Conservation (phyloP, 2,888 invertebrate species). For the Caenorhabditis sp. region DNA sequence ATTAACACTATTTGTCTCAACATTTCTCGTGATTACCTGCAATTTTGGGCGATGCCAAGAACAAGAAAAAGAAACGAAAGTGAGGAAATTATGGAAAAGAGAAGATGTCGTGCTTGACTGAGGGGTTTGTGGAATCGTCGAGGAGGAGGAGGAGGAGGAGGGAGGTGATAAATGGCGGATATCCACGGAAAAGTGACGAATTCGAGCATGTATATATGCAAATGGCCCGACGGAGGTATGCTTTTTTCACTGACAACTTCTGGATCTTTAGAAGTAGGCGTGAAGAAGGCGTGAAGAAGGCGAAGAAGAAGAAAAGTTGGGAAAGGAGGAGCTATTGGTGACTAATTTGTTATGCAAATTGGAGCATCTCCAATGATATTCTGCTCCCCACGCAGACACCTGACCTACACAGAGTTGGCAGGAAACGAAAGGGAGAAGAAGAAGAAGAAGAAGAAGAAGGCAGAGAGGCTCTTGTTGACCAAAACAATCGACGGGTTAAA, state of each 20-base stretch:
- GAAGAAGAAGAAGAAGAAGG: neutral
- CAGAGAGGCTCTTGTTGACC: constrained; percentile 20
- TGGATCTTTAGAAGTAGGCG: constrained; percentile 10
- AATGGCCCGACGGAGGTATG: constrained; percentile 27
- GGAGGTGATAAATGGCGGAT: constrained; percentile 48
- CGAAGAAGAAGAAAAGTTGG: constrained; percentile 11
- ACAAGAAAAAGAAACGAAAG: neutral
- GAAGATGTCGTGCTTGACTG: constrained; percentile 30
- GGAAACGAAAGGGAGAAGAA: neutral
- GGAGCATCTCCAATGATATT: constrained; percentile 19
- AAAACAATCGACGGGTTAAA: constrained; percentile 23
- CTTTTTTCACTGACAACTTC: constrained; percentile 2
- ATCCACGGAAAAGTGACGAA: constrained; percentile 48
- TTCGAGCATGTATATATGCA: constrained; percentile 23
- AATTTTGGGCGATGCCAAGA: no score
- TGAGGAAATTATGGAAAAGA: neutral
- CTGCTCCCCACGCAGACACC: constrained; percentile 13
- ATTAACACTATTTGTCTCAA: constrained; percentile 54
- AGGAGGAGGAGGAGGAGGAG: neutral
- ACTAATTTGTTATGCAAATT: constrained; percentile 48
- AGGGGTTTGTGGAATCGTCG: no score
- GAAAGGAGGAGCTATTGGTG: constrained; percentile 36
- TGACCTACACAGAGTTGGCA: constrained; percentile 5
- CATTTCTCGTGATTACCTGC: constrained; percentile 59
- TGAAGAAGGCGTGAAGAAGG: constrained; percentile 1